phyloP scores from a whole-genome alignment of 1,140 invertebrate genomes.

The Euglossa dilemma region DNA sequence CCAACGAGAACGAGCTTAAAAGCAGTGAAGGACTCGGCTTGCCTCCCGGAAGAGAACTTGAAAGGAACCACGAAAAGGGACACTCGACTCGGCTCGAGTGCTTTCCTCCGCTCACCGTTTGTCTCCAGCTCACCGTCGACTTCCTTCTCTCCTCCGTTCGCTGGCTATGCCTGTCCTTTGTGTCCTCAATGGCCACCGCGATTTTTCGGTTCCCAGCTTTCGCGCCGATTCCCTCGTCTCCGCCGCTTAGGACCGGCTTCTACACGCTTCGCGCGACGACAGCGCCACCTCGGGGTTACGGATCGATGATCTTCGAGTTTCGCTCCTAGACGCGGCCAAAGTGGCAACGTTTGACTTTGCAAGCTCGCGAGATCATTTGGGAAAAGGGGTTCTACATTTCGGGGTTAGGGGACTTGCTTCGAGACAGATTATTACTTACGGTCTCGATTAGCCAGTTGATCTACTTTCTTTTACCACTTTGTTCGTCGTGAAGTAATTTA shows the following conservation, averaged over 20 bases:
- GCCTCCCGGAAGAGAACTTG: conserved; percentile 62
- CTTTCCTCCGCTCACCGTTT: conserved; percentile 60
- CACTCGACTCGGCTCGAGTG: conserved; percentile 62
- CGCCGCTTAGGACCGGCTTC: conserved; percentile 11
- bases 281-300: not conserved
- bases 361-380: no score
- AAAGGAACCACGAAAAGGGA: conserved; percentile 68
- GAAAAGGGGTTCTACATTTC: no score
- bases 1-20: conserved; percentile 65
- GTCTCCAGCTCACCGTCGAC: conserved; percentile 48
- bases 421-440: no score
- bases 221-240: conserved; percentile 42
- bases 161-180: conserved; percentile 4
- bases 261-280: not conserved
- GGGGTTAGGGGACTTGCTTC: no score
- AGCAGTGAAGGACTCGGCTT: conserved; percentile 61
- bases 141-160: not conserved
- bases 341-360: not conserved
- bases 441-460: no score
- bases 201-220: conserved; percentile 48
- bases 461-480: no score
- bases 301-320: not conserved
- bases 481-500: no score
- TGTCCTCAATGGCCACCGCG: not conserved
- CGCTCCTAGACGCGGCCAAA: not conserved